Conservation (phyloP, 2,797 vertebrate genomes). For the Prionace glauca region DNA sequence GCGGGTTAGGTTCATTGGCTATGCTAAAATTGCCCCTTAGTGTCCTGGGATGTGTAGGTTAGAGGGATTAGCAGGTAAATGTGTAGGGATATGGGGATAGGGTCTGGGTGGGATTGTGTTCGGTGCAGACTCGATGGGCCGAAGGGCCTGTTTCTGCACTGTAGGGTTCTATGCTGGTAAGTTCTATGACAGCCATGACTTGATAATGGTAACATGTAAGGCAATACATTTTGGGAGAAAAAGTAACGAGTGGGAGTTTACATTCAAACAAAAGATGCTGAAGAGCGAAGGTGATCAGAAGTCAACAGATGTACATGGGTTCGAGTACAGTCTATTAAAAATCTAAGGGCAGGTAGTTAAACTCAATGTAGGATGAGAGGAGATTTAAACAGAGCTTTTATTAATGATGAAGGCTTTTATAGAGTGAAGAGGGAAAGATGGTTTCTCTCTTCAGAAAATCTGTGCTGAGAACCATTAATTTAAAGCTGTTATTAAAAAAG, state of each 20-base stretch:
- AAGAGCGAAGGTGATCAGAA: not conserved
- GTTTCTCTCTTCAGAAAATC: not conserved
- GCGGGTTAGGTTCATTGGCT: no score
- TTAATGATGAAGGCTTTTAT: not conserved
- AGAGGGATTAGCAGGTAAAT: no score
- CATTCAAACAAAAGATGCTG: not conserved
- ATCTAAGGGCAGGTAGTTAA: not conserved
- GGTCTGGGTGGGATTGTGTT: no score
- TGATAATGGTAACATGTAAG: not conserved
- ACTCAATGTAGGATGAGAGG: not conserved
- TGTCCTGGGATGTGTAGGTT: no score
- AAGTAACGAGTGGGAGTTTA: not conserved
- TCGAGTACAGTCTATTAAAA: not conserved
- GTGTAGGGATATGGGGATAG: no score
- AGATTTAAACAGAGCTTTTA: not conserved
- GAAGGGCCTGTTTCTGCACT: no score
- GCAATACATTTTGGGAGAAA: not conserved
- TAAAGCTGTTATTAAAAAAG: no score
- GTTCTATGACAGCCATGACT: not conserved
- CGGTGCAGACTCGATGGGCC: no score
- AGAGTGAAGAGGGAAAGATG: not conserved
- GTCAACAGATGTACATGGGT: not conserved
- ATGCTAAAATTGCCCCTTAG: no score
- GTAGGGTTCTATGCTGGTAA: no score
- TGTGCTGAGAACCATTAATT: not conserved